These are phyloP conservation scores for Anguilla anguilla DNA, from an alignment of 2,797 vertebrate species.

Conservation along the genomic window DNA sequence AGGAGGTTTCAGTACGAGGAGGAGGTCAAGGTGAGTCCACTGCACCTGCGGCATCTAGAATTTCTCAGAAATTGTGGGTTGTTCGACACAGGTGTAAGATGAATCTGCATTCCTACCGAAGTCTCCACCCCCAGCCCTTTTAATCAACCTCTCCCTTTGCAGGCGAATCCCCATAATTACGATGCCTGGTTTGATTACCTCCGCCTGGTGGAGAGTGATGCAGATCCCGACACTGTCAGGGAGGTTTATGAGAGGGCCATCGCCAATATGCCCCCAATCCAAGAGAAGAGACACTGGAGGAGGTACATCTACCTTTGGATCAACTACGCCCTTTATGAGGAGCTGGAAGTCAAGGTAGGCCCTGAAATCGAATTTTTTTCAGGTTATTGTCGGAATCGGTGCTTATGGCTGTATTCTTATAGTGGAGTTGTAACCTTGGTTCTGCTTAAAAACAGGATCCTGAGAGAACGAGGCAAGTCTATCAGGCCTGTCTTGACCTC, in stretches of 20 bases:
- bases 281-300: constrained; percentile 97
- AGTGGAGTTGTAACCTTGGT: neutral
- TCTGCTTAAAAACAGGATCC: constrained; percentile 74
- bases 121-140: too few relatives aligned
- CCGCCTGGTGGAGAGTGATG: constrained; percentile 91
- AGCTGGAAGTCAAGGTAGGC: constrained; percentile 91
- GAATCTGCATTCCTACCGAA: neutral
- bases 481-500: constrained; percentile 91
- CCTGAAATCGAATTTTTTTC: neutral
- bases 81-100: neutral
- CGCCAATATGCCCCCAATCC: constrained; percentile 88
- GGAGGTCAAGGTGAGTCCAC: constrained; percentile 86
- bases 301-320: constrained; percentile 98
- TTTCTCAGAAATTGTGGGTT: neutral
- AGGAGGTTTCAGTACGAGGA: constrained; percentile 97
- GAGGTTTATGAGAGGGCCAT: constrained; percentile 97
- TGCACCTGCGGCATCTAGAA: neutral
- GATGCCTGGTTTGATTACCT: constrained; percentile 98
- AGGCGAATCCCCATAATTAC: constrained; percentile 97
- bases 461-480: constrained; percentile 92
- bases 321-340: constrained; percentile 94
- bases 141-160: neutral
- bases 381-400: neutral
- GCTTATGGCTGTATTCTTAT: neutral
- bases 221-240: constrained; percentile 81